Conservation (phyloP, 2,888 invertebrate genomes). For the Belgica antarctica region DNA sequence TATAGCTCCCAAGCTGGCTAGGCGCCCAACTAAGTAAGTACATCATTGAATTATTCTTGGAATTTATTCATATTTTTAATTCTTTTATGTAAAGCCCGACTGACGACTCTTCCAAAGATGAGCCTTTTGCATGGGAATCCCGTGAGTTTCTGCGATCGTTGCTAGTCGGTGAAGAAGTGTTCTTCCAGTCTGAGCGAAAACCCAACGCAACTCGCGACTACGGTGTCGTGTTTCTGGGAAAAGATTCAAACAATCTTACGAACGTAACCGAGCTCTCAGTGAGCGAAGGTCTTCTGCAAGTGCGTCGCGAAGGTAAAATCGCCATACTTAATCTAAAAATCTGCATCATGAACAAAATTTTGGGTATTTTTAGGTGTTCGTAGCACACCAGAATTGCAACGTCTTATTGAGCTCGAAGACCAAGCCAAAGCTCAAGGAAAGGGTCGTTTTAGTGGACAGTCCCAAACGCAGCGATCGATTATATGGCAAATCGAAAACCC, state of each 20-base stretch:
- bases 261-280: conserved; percentile 87
- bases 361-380: too few species aligned
- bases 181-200: conserved; percentile 79
- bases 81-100: conserved; percentile 19
- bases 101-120: conserved; percentile 70
- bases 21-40: conserved; percentile 61
- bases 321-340: too few species aligned
- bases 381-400: conserved; percentile 64
- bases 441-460: conserved; percentile 70
- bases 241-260: conserved; percentile 73
- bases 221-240: conserved; percentile 81
- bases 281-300: conserved; percentile 83
- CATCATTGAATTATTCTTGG: conserved; percentile 44
- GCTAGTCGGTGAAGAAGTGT: conserved; percentile 85
- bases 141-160: conserved; percentile 91
- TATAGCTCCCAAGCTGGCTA: conserved; percentile 85
- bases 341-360: too few species aligned
- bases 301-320: conserved; percentile 70
- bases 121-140: conserved; percentile 97
- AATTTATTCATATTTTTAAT: conserved; percentile 12
- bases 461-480: conserved; percentile 78
- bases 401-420: conserved; percentile 82
- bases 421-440: conserved; percentile 82
- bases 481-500: conserved; percentile 87
- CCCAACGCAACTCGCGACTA: conserved; percentile 83